phyloP scores from a whole-genome alignment of 2,113 vertebrate species.

The Scartelaos histophorus region DNA sequence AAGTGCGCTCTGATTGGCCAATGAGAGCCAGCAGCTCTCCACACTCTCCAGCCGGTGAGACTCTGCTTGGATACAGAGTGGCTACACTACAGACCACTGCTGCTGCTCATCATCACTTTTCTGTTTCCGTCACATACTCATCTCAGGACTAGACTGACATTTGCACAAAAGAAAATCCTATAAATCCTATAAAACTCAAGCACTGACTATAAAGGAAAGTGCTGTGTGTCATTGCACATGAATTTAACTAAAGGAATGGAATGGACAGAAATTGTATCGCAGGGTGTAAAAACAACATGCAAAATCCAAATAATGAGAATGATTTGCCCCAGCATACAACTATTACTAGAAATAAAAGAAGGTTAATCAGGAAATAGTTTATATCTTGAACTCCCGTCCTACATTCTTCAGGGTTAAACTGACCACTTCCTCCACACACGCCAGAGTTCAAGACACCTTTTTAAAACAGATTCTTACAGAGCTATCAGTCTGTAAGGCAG shows the following conservation, averaged over 20 bases:
- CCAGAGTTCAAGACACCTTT: not conserved
- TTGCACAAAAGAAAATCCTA: not conserved
- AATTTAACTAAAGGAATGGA: not conserved
- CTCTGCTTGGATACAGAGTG: conserved; percentile 76
- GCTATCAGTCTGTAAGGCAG: too few relatives aligned
- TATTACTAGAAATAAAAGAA: not conserved
- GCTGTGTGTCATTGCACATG: not conserved
- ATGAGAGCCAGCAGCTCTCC: conserved; percentile 49
- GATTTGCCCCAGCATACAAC: not conserved
- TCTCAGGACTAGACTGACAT: conserved; percentile 17
- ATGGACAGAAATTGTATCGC: not conserved
- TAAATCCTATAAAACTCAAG: not conserved
- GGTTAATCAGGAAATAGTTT: not conserved
- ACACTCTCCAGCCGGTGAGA: conserved; percentile 62
- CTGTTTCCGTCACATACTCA: conserved; percentile 19
- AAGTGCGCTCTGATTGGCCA: conserved; percentile 64
- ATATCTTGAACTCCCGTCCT: not conserved
- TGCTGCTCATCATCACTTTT: conserved; percentile 34
- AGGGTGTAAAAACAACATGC: not conserved
- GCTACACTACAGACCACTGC: conserved; percentile 55
- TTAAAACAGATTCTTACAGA: not conserved
- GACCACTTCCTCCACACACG: not conserved
- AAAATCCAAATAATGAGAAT: not conserved
- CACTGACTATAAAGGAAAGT: not conserved
- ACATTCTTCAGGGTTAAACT: too few relatives aligned